Evolutionary conservation across 2,797 vertebrate genomes (phyloP).

Genomic region (Champsocephalus esox): DNA sequence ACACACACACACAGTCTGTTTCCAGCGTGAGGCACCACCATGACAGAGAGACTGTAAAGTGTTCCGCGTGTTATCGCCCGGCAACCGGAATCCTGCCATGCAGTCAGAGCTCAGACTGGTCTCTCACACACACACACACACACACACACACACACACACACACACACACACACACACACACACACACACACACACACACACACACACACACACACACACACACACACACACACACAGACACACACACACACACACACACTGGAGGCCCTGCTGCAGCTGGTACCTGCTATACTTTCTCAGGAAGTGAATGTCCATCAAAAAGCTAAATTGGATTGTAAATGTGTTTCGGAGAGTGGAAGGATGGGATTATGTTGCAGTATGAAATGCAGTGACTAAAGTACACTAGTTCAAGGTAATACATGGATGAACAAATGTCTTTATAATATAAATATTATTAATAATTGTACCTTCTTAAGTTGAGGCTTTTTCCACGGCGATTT

Average conservation of each 20-base stretch:
- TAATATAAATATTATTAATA: background rate
- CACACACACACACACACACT: conserved; percentile 17
- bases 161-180: conserved; percentile 46
- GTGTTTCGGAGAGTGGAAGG: background rate
- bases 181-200: conserved; percentile 42
- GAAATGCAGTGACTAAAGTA: background rate
- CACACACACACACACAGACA: conserved; percentile 5
- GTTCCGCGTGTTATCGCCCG: conserved; percentile 79
- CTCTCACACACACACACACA: too few species aligned
- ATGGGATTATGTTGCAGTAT: conserved; percentile 1
- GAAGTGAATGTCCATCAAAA: conserved; percentile 56
- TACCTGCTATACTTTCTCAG: conserved; percentile 49
- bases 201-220: background rate
- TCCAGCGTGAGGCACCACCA: conserved; percentile 60
- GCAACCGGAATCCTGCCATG: conserved; percentile 77
- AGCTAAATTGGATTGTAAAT: conserved; percentile 45
- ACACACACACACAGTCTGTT: conserved; percentile 24
- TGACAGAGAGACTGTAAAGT: conserved; percentile 77
- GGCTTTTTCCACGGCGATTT: too few species aligned
- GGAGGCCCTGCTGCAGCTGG: conserved; percentile 65
- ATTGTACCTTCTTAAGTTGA: too few species aligned
- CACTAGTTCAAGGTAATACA: conserved; percentile 12
- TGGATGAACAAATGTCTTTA: background rate
- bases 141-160: background rate
- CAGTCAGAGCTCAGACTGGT: conserved; percentile 68